phyloP scores from a whole-genome alignment of 2,113 vertebrate species.

The Scortum barcoo region DNA sequence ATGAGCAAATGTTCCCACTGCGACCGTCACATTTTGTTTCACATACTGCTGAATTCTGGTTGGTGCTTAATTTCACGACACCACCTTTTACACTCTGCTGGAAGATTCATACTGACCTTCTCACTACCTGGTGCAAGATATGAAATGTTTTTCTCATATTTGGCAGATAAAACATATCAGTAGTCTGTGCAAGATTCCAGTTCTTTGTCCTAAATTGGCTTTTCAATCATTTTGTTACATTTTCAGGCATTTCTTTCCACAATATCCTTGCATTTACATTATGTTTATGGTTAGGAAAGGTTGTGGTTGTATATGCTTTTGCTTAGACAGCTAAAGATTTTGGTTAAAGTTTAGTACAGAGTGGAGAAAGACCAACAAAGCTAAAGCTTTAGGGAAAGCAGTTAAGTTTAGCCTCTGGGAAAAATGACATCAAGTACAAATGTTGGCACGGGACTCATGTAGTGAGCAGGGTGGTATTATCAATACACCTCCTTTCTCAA shows the following conservation, averaged over 20 bases:
- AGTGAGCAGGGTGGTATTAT: background rate
- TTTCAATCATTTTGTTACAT: background rate
- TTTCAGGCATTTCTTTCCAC: background rate
- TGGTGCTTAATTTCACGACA: no score
- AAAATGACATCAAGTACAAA: conserved; percentile 35
- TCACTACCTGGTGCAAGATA: background rate
- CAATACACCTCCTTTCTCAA: conserved; percentile 33
- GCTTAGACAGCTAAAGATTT: background rate
- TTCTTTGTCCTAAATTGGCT: background rate
- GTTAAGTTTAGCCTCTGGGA: conserved; percentile 7
- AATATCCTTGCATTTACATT: background rate
- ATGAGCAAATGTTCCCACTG: background rate
- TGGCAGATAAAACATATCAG: background rate
- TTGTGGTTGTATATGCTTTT: background rate
- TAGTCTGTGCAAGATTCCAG: background rate
- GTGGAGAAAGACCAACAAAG: background rate
- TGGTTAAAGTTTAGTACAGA: background rate
- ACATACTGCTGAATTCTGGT: background rate
- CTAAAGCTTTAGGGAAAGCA: background rate
- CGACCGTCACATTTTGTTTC: background rate
- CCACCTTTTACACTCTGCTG: background rate
- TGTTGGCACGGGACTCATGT: background rate
- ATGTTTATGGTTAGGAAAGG: background rate
- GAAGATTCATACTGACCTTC: background rate
- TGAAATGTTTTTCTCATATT: background rate